A percentile compares a stretch with the other conserved stretches of the same genome.
Conservation (phyloP, 2,888 invertebrate genomes). For the Pristionchus exspectatus region DNA sequence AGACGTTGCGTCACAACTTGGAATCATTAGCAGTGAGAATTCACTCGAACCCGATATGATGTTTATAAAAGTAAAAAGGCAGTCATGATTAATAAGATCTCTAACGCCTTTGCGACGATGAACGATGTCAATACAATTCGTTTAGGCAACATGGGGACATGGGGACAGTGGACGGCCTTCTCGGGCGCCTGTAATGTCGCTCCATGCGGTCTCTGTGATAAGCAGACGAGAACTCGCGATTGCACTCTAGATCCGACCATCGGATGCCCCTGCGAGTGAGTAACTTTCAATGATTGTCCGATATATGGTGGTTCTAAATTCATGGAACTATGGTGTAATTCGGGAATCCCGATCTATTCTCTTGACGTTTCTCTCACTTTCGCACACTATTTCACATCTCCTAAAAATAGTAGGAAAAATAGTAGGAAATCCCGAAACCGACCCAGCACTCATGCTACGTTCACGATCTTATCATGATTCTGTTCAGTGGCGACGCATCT, state of each 20-base stretch:
- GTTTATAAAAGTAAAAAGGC: no score
- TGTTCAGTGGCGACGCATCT: conserved; percentile 25
- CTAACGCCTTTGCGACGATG: no score
- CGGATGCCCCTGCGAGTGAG: conserved; percentile 24
- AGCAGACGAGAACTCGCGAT: conserved; percentile 23
- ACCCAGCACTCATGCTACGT: neutral
- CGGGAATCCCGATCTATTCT: no score
- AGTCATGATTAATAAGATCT: no score
- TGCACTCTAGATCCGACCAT: neutral
- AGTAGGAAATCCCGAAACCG: neutral
- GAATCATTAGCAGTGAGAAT: no score
- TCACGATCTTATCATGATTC: neutral
- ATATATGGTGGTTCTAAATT: no score
- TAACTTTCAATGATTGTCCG: no score
- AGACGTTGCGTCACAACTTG: no score
- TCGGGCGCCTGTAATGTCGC: conserved; percentile 1
- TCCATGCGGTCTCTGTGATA: conserved; percentile 42
- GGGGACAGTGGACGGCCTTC: conserved; percentile 27
- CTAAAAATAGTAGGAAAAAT: neutral
- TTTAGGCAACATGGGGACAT: conserved; percentile 14
- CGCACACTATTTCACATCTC: neutral
- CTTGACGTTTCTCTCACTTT: neutral
- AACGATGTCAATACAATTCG: neutral
- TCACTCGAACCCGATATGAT: no score
- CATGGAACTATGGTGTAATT: no score